Percentiles rank a stretch among this genome's conserved stretches.
Evolutionary conservation across 1,140 invertebrate genomes (phyloP).

Genomic region (Nasonia vitripennis): DNA sequence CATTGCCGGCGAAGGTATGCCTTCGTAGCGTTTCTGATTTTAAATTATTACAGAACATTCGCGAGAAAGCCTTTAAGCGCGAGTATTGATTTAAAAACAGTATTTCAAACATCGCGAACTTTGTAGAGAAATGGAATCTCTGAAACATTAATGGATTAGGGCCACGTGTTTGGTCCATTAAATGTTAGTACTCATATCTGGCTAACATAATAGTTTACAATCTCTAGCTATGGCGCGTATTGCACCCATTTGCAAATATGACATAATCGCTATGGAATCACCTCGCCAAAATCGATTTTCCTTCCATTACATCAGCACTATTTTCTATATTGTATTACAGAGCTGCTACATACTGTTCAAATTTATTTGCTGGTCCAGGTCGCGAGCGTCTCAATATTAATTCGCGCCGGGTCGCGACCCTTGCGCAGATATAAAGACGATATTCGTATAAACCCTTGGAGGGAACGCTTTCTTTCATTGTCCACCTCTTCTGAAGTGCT

Average conservation of each 20-base stretch:
- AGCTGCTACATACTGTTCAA: constrained; percentile 19
- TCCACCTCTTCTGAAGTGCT: background rate
- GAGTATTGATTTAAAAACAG: too few relatives aligned
- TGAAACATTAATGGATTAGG: too few relatives aligned
- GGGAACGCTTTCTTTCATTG: constrained; percentile 10
- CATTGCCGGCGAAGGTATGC: background rate
- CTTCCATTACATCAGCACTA: background rate
- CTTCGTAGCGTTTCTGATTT: too few relatives aligned
- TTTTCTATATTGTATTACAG: background rate
- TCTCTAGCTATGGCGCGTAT: background rate
- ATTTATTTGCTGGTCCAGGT: constrained; percentile 5
- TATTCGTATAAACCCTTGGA: constrained; percentile 21
- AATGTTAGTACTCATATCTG: too few relatives aligned
- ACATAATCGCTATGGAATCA: background rate
- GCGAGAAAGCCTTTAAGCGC: too few relatives aligned
- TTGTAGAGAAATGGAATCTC: too few relatives aligned
- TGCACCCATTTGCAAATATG: background rate
- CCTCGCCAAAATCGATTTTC: background rate
- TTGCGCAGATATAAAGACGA: constrained; percentile 28
- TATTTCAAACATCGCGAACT: too few relatives aligned
- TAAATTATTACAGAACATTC: too few relatives aligned
- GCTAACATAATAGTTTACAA: background rate
- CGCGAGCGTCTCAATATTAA: constrained; percentile 17
- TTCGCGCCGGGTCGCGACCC: background rate
- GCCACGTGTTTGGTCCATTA: too few relatives aligned